Base-by-base conservation (phyloP, 2,113 vertebrate genomes). In the Hippocampus abdominalis region DNA sequence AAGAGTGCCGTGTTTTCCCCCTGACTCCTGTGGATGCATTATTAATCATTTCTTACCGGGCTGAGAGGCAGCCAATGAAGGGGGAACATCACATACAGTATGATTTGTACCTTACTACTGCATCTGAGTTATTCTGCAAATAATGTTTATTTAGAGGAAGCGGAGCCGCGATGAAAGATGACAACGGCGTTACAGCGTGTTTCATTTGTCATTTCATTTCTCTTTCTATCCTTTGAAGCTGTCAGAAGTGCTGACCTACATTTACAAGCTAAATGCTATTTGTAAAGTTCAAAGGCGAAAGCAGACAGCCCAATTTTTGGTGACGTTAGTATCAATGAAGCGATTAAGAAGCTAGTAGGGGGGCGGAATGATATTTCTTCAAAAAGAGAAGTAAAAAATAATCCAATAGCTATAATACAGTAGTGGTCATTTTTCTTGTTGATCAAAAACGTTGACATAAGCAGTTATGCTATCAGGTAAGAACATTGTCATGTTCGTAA, bases 21-120 rank as follows among this genome's bases (percentile, higher is more conserved):
- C 0, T 4, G 87, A 85, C 85, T 81, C 86, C 68, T 51, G 71
- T 87, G 54, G 54, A 80, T 89, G 82, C 83, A 88, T 89, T 89
- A 90, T 88, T 90, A 84, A 90, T 86, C 75, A 81, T 75, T 65
- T 76, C 69, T 82, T 84, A 51, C 64, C 46, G 23, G 64, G 66
- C 68, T 1, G 29, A 68, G 68, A 75, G 76, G 71, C 51, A 1
- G 69, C 56, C 70, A 16, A 53, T 54, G 63, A 36, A 29, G 61
- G 72, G 20, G 66, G 60, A 78, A 66, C 68, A 68, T 68, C 70
- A 51, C 67, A 68, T 73, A n/a, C 13, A 49, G 16, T 49, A 16
- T 23, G n/a, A 9, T 8, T n/a, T 53, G 51, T 53, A 71, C 78
- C 69, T 68, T 39, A 73, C 69, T 64, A 81, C 66, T 69, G 25